A percentile compares a stretch with the other conserved stretches of the same genome.
phyloP scores from a whole-genome alignment of 2,797 vertebrate genomes.

The Aselliscus stoliczkanus region DNA sequence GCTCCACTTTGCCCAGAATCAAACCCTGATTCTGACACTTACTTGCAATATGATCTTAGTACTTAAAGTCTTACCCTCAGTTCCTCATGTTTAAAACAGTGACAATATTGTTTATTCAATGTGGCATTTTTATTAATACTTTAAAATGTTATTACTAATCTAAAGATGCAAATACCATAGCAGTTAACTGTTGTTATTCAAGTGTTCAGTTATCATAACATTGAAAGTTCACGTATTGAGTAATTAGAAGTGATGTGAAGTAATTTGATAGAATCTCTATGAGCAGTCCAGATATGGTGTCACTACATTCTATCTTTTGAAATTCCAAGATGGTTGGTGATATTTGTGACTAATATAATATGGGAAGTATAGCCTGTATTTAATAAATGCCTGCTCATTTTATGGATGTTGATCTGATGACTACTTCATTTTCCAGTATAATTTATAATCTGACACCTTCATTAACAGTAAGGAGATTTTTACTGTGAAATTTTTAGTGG shows the following conservation, averaged over 20 bases:
- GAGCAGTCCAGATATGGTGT: not conserved
- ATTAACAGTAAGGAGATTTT: not conserved
- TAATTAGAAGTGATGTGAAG: not conserved
- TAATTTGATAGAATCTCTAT: constrained; percentile 10
- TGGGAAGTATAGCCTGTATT: not conserved
- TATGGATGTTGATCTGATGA: not conserved
- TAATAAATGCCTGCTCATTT: not conserved
- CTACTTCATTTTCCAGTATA: not conserved
- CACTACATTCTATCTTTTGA: not conserved
- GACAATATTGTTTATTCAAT: not conserved
- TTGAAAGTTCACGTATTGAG: not conserved
- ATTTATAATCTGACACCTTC: not conserved
- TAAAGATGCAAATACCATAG: not conserved
- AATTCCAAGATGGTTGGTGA: not conserved
- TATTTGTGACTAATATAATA: not conserved
- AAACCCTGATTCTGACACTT: not conserved
- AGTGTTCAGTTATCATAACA: not conserved
- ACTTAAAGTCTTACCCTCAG: not conserved
- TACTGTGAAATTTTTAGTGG: not conserved
- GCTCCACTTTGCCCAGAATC: not conserved
- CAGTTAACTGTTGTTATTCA: not conserved
- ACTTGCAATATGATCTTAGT: not conserved
- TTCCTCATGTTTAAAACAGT: not conserved
- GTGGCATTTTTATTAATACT: not conserved
- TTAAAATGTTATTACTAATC: not conserved